A percentile compares a stretch with the other conserved stretches of the same genome.
These are phyloP conservation scores for Apis laboriosa DNA, from an alignment of 1,140 invertebrate species.

Conservation along the genomic window DNA sequence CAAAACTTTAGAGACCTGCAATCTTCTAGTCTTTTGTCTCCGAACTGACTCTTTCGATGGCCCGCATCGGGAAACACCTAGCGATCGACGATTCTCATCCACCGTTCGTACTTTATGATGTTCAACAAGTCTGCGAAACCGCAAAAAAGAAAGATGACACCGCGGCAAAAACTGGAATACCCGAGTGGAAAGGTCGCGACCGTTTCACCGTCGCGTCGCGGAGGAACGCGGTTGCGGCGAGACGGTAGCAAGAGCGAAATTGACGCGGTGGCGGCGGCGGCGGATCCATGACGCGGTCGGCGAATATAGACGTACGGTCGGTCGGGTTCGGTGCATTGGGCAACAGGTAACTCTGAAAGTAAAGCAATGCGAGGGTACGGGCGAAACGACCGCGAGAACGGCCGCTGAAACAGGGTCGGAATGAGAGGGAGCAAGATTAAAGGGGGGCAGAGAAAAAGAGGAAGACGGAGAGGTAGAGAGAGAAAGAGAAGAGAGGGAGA, in stretches of 20 bases:
- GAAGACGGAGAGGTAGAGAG: neutral
- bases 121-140: neutral
- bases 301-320: slow-evolving; percentile 52
- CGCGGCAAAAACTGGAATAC: neutral
- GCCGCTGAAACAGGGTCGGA: slow-evolving; percentile 29
- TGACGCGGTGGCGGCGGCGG: slow-evolving; percentile 15
- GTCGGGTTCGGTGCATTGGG: slow-evolving; percentile 17
- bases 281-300: slow-evolving; percentile 26
- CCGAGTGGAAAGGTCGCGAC: neutral
- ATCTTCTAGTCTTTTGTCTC: too few species aligned
- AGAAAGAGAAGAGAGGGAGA: slow-evolving; percentile 8
- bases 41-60: neutral
- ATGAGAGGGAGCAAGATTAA: slow-evolving; percentile 10
- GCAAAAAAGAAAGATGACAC: neutral
- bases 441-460: neutral
- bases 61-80: too few species aligned
- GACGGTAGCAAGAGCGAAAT: slow-evolving; percentile 43
- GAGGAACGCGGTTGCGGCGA: neutral
- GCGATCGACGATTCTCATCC: too few species aligned
- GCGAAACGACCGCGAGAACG: slow-evolving; percentile 16
- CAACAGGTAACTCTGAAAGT: slow-evolving; percentile 59
- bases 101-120: too few species aligned
- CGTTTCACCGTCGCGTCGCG: too few species aligned
- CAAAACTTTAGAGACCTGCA: too few species aligned
- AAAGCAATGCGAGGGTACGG: slow-evolving; percentile 47